These are phyloP conservation scores for Parnassius orleans DNA, from an alignment of 2,888 invertebrate genomes.

Conservation along the genomic window DNA sequence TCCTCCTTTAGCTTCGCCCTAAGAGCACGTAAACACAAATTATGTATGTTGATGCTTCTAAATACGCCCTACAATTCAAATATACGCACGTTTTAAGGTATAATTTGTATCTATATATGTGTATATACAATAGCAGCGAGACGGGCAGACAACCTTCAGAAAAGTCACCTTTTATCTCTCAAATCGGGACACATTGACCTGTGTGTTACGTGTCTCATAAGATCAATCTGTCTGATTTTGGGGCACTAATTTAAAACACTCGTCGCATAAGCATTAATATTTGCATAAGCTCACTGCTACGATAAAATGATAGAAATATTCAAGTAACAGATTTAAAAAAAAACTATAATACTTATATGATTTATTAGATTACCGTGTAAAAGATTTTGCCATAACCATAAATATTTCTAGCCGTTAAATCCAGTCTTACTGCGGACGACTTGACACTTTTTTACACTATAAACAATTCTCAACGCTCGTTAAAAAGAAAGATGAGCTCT, in stretches of 20 bases:
- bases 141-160: constrained; percentile 28
- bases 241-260: constrained; percentile 23
- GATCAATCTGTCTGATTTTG: constrained; percentile 22
- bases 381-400: constrained; percentile 52
- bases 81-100: too few species aligned
- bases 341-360: constrained; percentile 4
- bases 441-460: constrained; percentile 71
- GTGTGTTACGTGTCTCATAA: constrained; percentile 24
- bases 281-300: not conserved
- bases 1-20: constrained; percentile 54
- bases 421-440: constrained; percentile 50
- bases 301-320: not conserved
- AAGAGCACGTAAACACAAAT: constrained; percentile 55
- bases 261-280: constrained; percentile 11
- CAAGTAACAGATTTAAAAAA: not conserved
- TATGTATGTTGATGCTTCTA: constrained; percentile 38
- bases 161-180: constrained; percentile 31
- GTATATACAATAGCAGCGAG: constrained; percentile 2
- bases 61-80: constrained; percentile 10
- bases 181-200: constrained; percentile 35
- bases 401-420: constrained; percentile 67
- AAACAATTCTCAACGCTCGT: constrained; percentile 73
- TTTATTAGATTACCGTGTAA: constrained; percentile 11
- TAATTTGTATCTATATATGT: not conserved
- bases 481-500: constrained; percentile 80